A percentile compares a stretch with the other conserved stretches of the same genome.
Evolutionary conservation across 2,797 vertebrate genomes (phyloP).

Genomic region (Pyrocephalus nanus): DNA sequence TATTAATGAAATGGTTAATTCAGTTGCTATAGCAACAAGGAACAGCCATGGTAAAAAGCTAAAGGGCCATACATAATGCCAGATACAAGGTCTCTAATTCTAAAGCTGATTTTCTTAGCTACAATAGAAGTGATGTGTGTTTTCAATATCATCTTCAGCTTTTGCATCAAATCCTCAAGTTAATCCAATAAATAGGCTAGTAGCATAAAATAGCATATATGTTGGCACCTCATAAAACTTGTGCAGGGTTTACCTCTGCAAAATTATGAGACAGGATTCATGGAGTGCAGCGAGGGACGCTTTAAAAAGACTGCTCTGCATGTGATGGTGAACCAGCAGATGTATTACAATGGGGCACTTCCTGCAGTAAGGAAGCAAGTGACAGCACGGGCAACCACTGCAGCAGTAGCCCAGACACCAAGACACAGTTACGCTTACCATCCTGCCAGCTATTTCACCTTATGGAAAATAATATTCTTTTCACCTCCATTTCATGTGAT

Average conservation of each 20-base stretch:
- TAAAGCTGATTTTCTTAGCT: conserved; percentile 81
- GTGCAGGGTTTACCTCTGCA: conserved; percentile 62
- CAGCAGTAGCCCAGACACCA: neutral
- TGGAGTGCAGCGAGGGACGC: conserved; percentile 10
- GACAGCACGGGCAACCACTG: neutral
- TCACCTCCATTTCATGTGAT: neutral
- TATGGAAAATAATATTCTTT: neutral
- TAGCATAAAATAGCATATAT: conserved; percentile 62
- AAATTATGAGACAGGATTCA: conserved; percentile 21
- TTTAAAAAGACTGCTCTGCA: neutral
- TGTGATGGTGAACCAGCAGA: conserved; percentile 5
- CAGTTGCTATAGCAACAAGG: conserved; percentile 88
- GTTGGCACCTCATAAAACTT: conserved; percentile 65
- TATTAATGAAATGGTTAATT: conserved; percentile 85
- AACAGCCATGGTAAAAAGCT: conserved; percentile 79
- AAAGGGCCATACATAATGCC: conserved; percentile 83
- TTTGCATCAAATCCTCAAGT: conserved; percentile 73
- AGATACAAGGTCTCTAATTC: conserved; percentile 82
- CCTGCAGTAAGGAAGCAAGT: neutral
- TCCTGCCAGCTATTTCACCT: neutral
- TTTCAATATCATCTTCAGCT: conserved; percentile 78
- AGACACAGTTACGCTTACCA: neutral
- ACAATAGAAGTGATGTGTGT: conserved; percentile 78
- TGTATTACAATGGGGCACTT: conserved; percentile 14
- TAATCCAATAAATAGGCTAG: conserved; percentile 76